phyloP scores from a whole-genome alignment of 1,140 invertebrate species.

The Meloidogyne exigua region DNA sequence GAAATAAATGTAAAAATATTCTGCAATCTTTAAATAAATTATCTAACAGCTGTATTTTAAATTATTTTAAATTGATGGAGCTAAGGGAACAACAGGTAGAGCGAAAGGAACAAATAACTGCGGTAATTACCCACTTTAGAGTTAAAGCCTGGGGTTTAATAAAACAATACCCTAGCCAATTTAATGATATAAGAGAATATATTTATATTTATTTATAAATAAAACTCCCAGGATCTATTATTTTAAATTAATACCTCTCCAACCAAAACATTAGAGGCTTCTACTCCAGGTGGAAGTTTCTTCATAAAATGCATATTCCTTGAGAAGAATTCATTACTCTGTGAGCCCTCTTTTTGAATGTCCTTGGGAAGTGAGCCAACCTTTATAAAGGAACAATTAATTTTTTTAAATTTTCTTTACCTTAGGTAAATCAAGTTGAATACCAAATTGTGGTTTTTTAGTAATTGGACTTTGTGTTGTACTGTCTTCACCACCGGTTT shows the following conservation, averaged over 20 bases:
- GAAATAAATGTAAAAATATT: no score
- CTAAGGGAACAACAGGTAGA: no score
- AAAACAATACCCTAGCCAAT: no score
- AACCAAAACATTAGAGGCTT: constrained; percentile 93
- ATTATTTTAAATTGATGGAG: no score
- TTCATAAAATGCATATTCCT: constrained; percentile 89
- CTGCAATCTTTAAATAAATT: no score
- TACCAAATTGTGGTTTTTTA: constrained; percentile 32
- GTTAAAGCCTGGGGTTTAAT: no score
- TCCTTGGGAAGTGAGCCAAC: constrained; percentile 60
- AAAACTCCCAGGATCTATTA: no score
- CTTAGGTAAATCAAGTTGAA: constrained; percentile 59
- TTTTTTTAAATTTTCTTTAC: constrained; percentile 16
- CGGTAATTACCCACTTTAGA: no score
- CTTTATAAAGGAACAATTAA: not conserved
- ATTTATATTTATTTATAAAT: no score
- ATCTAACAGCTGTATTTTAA: no score
- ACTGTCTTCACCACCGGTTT: constrained; percentile 24
- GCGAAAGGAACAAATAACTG: no score
- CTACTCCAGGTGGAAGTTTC: constrained; percentile 92
- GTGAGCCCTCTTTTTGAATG: constrained; percentile 55
- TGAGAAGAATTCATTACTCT: constrained; percentile 66
- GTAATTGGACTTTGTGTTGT: constrained; percentile 38
- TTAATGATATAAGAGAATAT: no score
- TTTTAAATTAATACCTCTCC: constrained; percentile 72